Percentiles rank a stretch among this genome's conserved stretches.
phyloP scores from a whole-genome alignment of 2,113 vertebrate species.

The Chelonoidis abingdonii region DNA sequence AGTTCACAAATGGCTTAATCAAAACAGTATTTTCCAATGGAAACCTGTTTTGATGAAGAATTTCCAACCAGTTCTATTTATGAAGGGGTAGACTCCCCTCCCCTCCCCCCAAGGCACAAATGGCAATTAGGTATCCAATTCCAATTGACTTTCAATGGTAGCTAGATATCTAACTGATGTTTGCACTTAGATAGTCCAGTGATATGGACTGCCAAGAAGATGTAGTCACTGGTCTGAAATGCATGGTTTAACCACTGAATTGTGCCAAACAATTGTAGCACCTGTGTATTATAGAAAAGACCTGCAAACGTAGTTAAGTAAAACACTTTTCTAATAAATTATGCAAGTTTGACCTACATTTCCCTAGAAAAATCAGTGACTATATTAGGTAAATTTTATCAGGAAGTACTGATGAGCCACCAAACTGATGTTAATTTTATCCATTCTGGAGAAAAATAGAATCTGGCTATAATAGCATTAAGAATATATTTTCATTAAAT shows the following conservation, averaged over 20 bases:
- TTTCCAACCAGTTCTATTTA: too few relatives aligned
- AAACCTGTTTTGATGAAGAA: too few relatives aligned
- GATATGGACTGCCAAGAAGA: not conserved
- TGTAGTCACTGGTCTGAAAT: not conserved
- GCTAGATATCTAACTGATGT: too few relatives aligned
- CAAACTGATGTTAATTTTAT: not conserved
- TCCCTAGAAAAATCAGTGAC: not conserved
- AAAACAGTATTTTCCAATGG: too few relatives aligned
- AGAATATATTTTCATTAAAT: not conserved
- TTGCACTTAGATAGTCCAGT: not conserved
- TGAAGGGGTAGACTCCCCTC: too few relatives aligned
- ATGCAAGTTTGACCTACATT: not conserved
- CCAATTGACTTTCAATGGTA: too few relatives aligned
- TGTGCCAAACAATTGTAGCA: not conserved
- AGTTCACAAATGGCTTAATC: too few relatives aligned
- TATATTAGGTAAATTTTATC: too few relatives aligned
- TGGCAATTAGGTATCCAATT: too few relatives aligned
- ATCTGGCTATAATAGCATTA: not conserved
- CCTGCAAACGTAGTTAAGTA: not conserved
- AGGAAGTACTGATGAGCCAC: too few relatives aligned
- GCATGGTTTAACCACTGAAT: not conserved
- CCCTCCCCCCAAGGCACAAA: too few relatives aligned
- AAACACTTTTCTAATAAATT: slow-evolving; percentile 1
- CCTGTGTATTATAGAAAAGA: not conserved
- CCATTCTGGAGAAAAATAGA: not conserved